These are phyloP conservation scores for Leptatherina wallacei DNA, from an alignment of 2,797 vertebrate genomes.

Conservation along the genomic window DNA sequence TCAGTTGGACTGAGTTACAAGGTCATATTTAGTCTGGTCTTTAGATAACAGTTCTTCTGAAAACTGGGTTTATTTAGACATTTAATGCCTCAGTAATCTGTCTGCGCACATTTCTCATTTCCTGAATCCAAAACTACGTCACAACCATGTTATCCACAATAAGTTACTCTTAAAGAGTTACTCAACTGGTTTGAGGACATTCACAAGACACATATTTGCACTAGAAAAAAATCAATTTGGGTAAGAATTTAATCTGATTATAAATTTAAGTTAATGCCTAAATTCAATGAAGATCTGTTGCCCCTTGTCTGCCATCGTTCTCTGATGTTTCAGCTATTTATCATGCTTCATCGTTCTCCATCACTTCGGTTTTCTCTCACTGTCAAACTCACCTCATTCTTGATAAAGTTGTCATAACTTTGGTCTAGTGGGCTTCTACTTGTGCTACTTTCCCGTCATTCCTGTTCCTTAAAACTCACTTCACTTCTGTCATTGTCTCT, in stretches of 20 bases:
- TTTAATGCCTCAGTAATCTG: not conserved
- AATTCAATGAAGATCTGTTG: no score
- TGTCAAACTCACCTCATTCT: not conserved
- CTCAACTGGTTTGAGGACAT: not conserved
- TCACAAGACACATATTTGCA: not conserved
- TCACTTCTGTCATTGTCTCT: not conserved
- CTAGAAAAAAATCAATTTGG: not conserved
- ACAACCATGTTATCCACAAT: not conserved
- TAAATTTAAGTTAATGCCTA: not conserved
- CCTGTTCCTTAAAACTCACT: not conserved
- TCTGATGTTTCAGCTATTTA: not conserved
- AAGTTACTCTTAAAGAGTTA: not conserved
- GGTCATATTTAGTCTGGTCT: not conserved
- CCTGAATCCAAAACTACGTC: not conserved
- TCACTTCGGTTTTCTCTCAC: not conserved
- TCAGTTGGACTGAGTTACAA: not conserved
- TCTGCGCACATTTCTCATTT: not conserved
- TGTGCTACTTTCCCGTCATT: not conserved
- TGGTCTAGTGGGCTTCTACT: no score
- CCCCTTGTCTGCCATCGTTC: not conserved
- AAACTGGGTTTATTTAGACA: not conserved
- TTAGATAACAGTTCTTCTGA: not conserved
- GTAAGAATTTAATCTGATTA: not conserved
- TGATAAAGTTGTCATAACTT: not conserved
- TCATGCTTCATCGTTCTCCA: not conserved